phyloP scores from a whole-genome alignment of 2,888 invertebrate genomes.

The Listrodromus nycthemerus region DNA sequence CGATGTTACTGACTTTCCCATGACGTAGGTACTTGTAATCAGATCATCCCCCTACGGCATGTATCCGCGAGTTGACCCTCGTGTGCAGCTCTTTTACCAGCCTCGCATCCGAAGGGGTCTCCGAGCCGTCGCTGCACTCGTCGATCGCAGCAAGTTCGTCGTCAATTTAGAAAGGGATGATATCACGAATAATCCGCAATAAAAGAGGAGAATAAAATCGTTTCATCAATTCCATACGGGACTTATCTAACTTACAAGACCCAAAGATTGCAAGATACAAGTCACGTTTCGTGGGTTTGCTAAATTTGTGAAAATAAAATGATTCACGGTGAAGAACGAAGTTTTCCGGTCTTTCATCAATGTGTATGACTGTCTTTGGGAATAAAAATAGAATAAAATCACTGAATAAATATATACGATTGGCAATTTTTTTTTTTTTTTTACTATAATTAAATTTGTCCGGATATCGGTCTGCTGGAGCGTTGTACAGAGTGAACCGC shows the following conservation, averaged over 20 bases:
- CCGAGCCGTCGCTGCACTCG: neutral
- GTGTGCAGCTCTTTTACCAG: conserved; percentile 51
- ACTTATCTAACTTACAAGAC: neutral
- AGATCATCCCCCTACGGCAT: conserved; percentile 74
- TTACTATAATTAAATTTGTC: neutral
- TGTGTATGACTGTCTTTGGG: too few species aligned
- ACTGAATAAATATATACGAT: too few species aligned
- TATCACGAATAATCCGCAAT: neutral
- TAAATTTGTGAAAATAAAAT: too few species aligned
- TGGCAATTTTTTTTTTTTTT: too few species aligned
- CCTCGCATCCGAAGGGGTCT: neutral
- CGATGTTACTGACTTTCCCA: conserved; percentile 81
- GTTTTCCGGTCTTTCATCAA: too few species aligned
- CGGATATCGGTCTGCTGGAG: neutral
- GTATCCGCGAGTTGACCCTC: conserved; percentile 36
- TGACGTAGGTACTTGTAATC: conserved; percentile 82
- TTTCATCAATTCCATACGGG: neutral
- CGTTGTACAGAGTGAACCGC: neutral
- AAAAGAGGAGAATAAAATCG: neutral
- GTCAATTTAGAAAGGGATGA: neutral
- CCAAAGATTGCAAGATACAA: neutral
- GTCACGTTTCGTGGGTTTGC: too few species aligned
- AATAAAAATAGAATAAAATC: too few species aligned
- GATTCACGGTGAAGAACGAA: too few species aligned
- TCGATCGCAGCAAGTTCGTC: conserved; percentile 12